phyloP scores from a whole-genome alignment of 2,113 vertebrate species.

The Forbesichthys papilliferus region DNA sequence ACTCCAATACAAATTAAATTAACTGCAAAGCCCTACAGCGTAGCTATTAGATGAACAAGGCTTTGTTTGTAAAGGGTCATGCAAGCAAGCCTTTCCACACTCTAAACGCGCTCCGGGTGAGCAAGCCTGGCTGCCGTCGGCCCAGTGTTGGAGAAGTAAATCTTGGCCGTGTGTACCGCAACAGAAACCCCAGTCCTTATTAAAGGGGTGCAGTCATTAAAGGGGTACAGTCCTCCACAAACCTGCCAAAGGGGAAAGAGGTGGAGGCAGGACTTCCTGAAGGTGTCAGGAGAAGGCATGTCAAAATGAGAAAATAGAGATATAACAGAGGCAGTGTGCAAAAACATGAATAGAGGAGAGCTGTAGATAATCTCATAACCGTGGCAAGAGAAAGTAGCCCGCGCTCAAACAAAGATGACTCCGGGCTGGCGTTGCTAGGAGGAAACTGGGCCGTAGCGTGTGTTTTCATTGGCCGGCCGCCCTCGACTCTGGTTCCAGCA shows the following conservation, averaged over 20 bases:
- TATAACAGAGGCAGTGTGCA: constrained; percentile 12
- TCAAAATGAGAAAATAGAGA: background rate
- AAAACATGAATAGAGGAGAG: constrained; percentile 28
- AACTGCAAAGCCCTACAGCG: constrained; percentile 40
- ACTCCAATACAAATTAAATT: background rate
- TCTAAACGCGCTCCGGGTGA: constrained; percentile 1
- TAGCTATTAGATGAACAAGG: background rate
- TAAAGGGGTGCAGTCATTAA: constrained; percentile 61
- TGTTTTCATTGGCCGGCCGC: constrained; percentile 71
- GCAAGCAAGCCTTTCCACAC: constrained; percentile 41
- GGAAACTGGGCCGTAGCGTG: constrained; percentile 45
- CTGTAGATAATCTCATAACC: constrained; percentile 41
- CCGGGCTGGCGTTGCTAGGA: constrained; percentile 48
- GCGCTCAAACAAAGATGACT: constrained; percentile 59
- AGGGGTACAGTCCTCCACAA: constrained; percentile 50
- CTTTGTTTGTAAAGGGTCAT: constrained; percentile 34
- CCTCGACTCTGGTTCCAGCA: constrained; percentile 50
- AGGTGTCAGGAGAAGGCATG: constrained; percentile 7
- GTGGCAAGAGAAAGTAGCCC: constrained; percentile 26
- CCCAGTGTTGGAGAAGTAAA: constrained; percentile 23
- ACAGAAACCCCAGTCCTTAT: constrained; percentile 47
- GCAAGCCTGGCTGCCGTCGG: constrained; percentile 15
- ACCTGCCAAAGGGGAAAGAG: constrained; percentile 13
- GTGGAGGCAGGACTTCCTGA: constrained; percentile 18
- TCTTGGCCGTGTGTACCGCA: constrained; percentile 38